Conservation (phyloP, 2,113 vertebrate species). For the Turnix velox region DNA sequence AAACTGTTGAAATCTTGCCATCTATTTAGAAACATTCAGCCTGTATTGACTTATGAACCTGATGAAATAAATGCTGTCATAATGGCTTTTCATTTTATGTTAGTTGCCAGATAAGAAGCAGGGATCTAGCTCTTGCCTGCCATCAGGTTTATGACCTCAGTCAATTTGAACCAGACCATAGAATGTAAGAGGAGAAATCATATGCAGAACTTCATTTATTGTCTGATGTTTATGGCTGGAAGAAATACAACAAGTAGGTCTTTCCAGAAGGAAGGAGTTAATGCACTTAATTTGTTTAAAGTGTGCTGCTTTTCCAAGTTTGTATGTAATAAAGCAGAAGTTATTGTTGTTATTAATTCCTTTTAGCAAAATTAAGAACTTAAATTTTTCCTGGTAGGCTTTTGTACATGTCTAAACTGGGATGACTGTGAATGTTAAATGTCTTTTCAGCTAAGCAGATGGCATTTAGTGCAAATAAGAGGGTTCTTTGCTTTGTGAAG, state of each 20-base stretch:
- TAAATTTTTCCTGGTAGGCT: background rate
- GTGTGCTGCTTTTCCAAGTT: background rate
- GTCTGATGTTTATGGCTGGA: background rate
- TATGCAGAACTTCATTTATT: background rate
- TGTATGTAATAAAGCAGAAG: background rate
- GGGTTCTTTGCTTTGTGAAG: background rate
- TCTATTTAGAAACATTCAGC: background rate
- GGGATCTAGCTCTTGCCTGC: background rate
- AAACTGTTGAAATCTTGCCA: background rate
- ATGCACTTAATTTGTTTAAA: background rate
- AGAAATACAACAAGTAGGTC: background rate
- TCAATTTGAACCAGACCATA: background rate
- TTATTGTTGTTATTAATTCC: background rate
- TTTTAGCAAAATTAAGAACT: background rate
- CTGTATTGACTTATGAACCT: background rate
- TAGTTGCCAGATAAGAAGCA: background rate
- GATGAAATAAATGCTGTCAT: background rate
- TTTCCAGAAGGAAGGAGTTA: background rate
- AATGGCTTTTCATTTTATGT: background rate
- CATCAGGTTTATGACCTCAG: background rate
- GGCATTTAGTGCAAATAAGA: background rate
- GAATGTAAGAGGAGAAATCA: background rate
- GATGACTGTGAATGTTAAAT: background rate
- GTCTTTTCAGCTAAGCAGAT: background rate
- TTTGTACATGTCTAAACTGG: background rate